Percentiles rank a stretch among this genome's conserved stretches.
phyloP scores from a whole-genome alignment of 2,888 invertebrate species.

The Cheiracanthium punctorium region DNA sequence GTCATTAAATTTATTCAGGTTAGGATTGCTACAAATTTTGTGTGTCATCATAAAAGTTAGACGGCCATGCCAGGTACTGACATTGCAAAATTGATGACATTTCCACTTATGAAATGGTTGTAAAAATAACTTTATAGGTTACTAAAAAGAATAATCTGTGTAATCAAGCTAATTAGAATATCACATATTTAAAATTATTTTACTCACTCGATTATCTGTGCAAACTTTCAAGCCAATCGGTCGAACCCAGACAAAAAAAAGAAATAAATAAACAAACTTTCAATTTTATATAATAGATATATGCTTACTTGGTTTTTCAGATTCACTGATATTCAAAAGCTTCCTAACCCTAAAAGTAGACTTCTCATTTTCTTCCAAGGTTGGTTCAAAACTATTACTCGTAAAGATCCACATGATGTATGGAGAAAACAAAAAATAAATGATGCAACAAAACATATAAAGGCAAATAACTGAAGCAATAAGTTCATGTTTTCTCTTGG shows the following conservation, averaged over 20 bases:
- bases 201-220: neutral
- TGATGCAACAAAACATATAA: slow-evolving; percentile 32
- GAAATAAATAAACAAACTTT: neutral
- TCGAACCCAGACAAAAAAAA: neutral
- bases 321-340: neutral
- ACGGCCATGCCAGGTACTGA: too few species aligned
- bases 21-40: too few species aligned
- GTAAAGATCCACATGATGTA: neutral
- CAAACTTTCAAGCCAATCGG: neutral
- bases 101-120: too few species aligned
- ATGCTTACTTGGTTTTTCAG: neutral
- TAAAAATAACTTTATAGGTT: too few species aligned
- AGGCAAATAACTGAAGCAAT: slow-evolving; percentile 32
- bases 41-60: too few species aligned
- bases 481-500: slow-evolving; percentile 31
- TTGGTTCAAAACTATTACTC: neutral
- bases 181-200: neutral
- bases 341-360: too few species aligned
- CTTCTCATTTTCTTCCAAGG: too few species aligned
- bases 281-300: neutral
- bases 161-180: neutral
- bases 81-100: too few species aligned
- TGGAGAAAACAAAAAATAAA: slow-evolving; percentile 29
- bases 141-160: neutral
- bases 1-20: too few species aligned